These are phyloP conservation scores for Telmatherina bonti DNA, from an alignment of 2,797 vertebrate species.

Conservation along the genomic window DNA sequence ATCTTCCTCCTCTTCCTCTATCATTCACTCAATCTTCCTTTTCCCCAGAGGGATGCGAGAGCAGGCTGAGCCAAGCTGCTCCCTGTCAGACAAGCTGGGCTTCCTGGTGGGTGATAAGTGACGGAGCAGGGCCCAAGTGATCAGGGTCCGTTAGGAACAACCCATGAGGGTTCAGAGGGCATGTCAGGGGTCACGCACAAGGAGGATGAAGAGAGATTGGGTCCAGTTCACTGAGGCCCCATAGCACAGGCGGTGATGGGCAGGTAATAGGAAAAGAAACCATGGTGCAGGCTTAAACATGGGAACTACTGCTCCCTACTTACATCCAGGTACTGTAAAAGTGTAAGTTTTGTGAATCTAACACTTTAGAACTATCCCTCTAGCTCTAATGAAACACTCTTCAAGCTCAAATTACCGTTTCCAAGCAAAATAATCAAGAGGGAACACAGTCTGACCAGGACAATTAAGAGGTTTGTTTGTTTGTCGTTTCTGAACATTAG, in stretches of 20 bases:
- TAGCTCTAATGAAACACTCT: slow-evolving; percentile 46
- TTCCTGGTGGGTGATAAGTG: slow-evolving; percentile 80
- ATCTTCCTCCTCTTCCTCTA: slow-evolving; percentile 57
- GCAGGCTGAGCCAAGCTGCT: slow-evolving; percentile 38
- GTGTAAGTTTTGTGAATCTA: slow-evolving; percentile 26
- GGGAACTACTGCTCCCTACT: slow-evolving; percentile 41
- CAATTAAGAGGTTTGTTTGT: slow-evolving; percentile 71
- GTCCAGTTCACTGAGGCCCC: slow-evolving; percentile 57
- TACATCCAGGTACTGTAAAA: slow-evolving; percentile 19
- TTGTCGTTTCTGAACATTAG: slow-evolving; percentile 60
- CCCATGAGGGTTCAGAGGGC: slow-evolving; percentile 63
- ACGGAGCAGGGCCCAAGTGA: slow-evolving; percentile 60
- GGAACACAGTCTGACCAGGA: slow-evolving; percentile 31
- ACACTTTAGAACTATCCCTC: slow-evolving; percentile 36
- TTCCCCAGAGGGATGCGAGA: slow-evolving; percentile 39
- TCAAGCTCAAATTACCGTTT: slow-evolving; percentile 33
- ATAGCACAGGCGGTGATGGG: slow-evolving; percentile 68
- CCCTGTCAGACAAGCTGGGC: slow-evolving; percentile 49
- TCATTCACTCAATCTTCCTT: slow-evolving; percentile 42
- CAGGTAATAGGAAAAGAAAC: slow-evolving; percentile 52
- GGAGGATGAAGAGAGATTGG: slow-evolving; percentile 72
- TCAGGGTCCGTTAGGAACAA: slow-evolving; percentile 59
- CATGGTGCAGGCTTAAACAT: slow-evolving; percentile 20
- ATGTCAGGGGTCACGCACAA: slow-evolving; percentile 67
- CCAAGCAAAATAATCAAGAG: slow-evolving; percentile 70